Evolutionary conservation across 2,888 invertebrate genomes (phyloP).

Genomic region (Lithophane ornitopus): DNA sequence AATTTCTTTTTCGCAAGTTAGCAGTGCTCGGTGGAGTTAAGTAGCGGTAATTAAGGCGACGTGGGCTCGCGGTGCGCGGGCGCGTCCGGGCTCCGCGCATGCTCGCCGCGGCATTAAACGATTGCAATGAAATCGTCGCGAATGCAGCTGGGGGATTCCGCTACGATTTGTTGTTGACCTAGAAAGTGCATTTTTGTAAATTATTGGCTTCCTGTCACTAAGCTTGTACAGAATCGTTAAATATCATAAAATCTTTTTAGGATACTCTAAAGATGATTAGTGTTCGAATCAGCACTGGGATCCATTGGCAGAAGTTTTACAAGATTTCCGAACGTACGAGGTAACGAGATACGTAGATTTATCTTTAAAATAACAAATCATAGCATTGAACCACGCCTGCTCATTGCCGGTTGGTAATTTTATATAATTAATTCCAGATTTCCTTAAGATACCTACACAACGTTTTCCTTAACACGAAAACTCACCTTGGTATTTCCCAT

Average conservation of each 20-base stretch:
- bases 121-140: slow-evolving; percentile 58
- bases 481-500: slow-evolving; percentile 11
- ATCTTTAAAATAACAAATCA: slow-evolving; percentile 14
- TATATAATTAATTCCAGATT: slow-evolving; percentile 4
- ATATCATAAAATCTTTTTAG: no score
- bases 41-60: slow-evolving; percentile 60
- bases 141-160: slow-evolving; percentile 54
- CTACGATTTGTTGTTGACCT: slow-evolving; percentile 40
- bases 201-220: neutral
- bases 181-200: slow-evolving; percentile 30
- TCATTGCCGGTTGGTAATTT: neutral
- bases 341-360: neutral
- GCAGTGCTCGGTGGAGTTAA: slow-evolving; percentile 40
- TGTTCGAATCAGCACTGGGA: neutral
- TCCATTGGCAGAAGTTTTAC: neutral
- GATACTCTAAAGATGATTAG: no score
- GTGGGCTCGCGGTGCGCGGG: slow-evolving; percentile 23
- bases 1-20: slow-evolving; percentile 65
- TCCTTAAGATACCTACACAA: slow-evolving; percentile 11
- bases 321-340: neutral
- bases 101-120: slow-evolving; percentile 31
- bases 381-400: neutral
- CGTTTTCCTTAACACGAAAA: slow-evolving; percentile 24
- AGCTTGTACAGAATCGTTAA: neutral
- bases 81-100: slow-evolving; percentile 24